Evolutionary conservation across 2,888 invertebrate genomes (phyloP), one percentile per base, ranked within the genome.

Genomic region (Melinaea menophilus): DNA sequence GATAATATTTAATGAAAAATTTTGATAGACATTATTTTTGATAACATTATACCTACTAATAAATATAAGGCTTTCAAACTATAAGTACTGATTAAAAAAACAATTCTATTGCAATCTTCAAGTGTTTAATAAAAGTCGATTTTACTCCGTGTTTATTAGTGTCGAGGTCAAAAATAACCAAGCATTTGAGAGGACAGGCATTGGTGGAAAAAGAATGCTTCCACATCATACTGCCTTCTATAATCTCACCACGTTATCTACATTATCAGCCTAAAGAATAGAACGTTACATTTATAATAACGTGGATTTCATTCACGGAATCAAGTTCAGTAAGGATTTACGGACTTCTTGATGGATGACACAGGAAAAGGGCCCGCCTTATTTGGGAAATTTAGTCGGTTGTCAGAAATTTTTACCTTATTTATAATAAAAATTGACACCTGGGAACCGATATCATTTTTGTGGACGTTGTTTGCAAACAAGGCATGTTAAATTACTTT

Each of bases 331-430:
- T 54, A 70, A 74, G 76, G 77, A 77, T 78, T 78, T 78, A 73
- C 73, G 72, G 70, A 72, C 72, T 71, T 72, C 74, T 75, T 81
- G 81, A 81, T 81, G 73, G 74, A 81, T 81, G 78, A 66, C 62
- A 62, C 67, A 67, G 61, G 56, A 55, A 34, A 48, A 58, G 68
- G 62, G 59, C 57, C 46, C 33, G 59, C 34, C 47, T 59, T n/a
- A 2, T 37, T 55, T 56, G 54, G 51, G 34, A 35, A 47, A 48
- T 45, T 64, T 48, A 51, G 31, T 51, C 31, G 51, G 22, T 5
- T 51, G 51, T 51, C 51, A 51, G 31, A 51, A 31, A 51, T 51
- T 22, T 31, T 51, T 51, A 31, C 31, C 31, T 31, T 7, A 51
- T 51, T 51, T 31, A 31, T 31, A 11, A 9, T 31, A 51, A 51